Conservation (phyloP, 2,888 invertebrate species). For the Mythimna loreyi region DNA sequence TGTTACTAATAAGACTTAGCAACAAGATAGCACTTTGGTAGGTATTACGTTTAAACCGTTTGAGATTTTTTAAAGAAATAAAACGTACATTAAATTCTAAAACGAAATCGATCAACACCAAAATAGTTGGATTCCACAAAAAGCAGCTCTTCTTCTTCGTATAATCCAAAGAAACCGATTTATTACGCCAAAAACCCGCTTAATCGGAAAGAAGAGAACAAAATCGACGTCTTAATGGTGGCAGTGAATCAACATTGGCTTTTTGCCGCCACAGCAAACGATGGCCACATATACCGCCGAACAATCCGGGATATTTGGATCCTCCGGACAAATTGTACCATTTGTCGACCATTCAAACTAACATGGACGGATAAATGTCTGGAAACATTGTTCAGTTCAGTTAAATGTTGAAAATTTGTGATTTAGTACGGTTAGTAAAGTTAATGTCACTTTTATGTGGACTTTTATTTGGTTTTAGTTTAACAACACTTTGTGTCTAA, state of each 20-base stretch:
- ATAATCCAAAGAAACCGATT: conserved; percentile 31
- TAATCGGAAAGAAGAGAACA: conserved; percentile 36
- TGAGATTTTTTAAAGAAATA: too few species aligned
- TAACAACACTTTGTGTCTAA: background rate
- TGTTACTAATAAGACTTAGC: too few species aligned
- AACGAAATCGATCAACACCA: background rate
- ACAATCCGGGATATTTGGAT: conserved; percentile 35
- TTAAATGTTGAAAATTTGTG: conserved; percentile 18
- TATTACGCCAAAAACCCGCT: conserved; percentile 35
- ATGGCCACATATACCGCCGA: background rate
- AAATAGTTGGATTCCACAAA: background rate
- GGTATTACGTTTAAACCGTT: too few species aligned
- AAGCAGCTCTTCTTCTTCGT: background rate
- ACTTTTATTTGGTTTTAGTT: conserved; percentile 1
- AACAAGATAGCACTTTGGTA: too few species aligned
- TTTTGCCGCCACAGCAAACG: conserved; percentile 23
- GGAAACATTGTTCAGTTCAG: conserved; percentile 23
- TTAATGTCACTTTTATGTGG: conserved; percentile 20
- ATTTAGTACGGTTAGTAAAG: conserved; percentile 11
- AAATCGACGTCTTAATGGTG: conserved; percentile 36
- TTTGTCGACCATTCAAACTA: conserved; percentile 45
- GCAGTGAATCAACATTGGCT: conserved; percentile 51
- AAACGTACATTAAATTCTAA: background rate
- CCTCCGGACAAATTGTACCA: conserved; percentile 50
- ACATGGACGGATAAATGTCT: conserved; percentile 5